phyloP scores from a whole-genome alignment of 2,797 vertebrate species.

The Microcaecilia unicolor region DNA sequence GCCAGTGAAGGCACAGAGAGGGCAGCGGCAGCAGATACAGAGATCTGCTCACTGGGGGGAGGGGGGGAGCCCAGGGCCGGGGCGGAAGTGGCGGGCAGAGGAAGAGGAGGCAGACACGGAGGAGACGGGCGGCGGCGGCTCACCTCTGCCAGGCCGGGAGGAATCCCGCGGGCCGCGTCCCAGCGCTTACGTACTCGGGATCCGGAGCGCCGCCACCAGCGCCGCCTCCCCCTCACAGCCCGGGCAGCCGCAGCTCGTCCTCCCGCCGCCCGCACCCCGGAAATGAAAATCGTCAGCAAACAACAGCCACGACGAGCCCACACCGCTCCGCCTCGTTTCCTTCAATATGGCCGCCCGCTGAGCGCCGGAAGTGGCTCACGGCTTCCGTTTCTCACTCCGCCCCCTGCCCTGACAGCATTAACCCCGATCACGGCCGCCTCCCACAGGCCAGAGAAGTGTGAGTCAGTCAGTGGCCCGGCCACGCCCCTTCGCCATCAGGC shows the following conservation, averaged over 20 bases:
- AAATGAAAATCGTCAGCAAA: too few species aligned
- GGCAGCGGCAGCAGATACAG: background rate
- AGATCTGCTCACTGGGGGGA: too few species aligned
- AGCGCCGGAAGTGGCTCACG: constrained; percentile 35
- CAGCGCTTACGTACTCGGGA: constrained; percentile 22
- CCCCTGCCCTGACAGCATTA: constrained; percentile 11
- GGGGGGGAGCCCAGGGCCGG: background rate
- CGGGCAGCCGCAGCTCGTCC: constrained; percentile 26
- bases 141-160: constrained; percentile 5
- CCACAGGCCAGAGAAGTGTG: background rate
- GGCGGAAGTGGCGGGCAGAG: too few species aligned
- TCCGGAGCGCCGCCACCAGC: constrained; percentile 13
- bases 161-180: constrained; percentile 2
- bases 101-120: too few species aligned
- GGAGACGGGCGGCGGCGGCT: background rate
- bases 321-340: constrained; percentile 29
- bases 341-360: constrained; percentile 61
- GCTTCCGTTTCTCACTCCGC: constrained; percentile 40
- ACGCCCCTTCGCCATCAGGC: background rate
- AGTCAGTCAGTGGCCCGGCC: background rate
- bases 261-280: too few species aligned
- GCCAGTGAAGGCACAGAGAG: too few species aligned
- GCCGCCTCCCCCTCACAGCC: constrained; percentile 41
- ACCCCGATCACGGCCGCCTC: background rate
- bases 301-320: constrained; percentile 15